These are phyloP conservation scores for Polyergus mexicanus DNA, from an alignment of 1,140 invertebrate species.

Conservation along the genomic window DNA sequence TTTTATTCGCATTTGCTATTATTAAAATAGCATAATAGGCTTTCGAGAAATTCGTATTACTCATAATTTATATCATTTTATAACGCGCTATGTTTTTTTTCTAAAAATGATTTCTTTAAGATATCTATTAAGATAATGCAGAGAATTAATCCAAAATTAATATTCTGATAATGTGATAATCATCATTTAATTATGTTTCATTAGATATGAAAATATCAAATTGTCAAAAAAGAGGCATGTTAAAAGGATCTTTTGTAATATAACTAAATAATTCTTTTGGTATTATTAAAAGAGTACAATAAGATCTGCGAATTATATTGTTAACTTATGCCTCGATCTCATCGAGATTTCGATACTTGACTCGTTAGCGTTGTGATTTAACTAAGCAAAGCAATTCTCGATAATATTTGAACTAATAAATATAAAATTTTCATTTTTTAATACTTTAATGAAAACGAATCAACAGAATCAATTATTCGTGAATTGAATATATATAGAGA, in stretches of 20 bases:
- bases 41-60: neutral
- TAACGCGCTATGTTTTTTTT: neutral
- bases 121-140: neutral
- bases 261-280: neutral
- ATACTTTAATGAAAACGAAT: slow-evolving; percentile 3
- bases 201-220: neutral
- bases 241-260: neutral
- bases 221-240: neutral
- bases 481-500: slow-evolving; percentile 19
- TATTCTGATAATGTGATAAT: neutral
- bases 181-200: neutral
- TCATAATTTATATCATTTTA: too few species aligned
- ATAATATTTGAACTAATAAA: slow-evolving; percentile 37
- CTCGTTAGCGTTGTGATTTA: neutral
- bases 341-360: slow-evolving; percentile 16
- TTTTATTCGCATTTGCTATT: neutral
- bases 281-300: slow-evolving; percentile 17
- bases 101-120: neutral
- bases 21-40: neutral
- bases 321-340: slow-evolving; percentile 2
- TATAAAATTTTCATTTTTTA: slow-evolving; percentile 2
- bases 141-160: slow-evolving; percentile 5
- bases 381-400: slow-evolving; percentile 11
- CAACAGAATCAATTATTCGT: slow-evolving; percentile 8
- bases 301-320: slow-evolving; percentile 10